Base-by-base conservation (phyloP, 2,797 vertebrate genomes). In the Neolamprologus multifasciatus region DNA sequence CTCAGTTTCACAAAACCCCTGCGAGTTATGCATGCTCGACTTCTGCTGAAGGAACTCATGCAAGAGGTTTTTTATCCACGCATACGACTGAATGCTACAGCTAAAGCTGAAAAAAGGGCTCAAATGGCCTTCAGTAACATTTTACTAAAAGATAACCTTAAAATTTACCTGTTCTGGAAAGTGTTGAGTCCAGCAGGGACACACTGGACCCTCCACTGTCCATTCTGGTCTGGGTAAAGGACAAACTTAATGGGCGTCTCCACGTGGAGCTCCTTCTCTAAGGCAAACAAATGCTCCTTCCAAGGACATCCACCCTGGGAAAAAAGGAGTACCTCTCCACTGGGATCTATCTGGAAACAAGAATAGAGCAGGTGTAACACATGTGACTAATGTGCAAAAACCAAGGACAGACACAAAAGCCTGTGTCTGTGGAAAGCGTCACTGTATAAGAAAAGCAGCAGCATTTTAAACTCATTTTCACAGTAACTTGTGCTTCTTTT, bases 161-260 rank as follows among this genome's bases (percentile, higher is more conserved):
- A 45, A 71, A 71, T 11, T 26, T 19, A 99, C 98, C 98, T 97
- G 96, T 98, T 99, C 84, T 98, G 95, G 94, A 98, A 99, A 62
- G 97, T 97, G 93, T 97, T 95, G 38, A 96, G 96, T 1, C 97
- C 97, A 4, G 89, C 92, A 0, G 98, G 98, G 9, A 99, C 97
- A 87, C 98, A 99, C 94, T 99, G 98, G 33, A 98, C 94, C 67
- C 98, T 96, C 98, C 98, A 99, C 74, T 98, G 97, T 45, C 96
- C 96, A 0, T 93, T 94, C 89, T 96, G 97, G 93, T 99, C 98
- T 0, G 95, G 40, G 86, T 97, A 99, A 55, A 99, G 94, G 78
- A 98, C 93, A 57, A 99, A 97, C 90, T 96, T 96, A 26, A 98
- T 96, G 12, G 96, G 90, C 0, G 77, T 77, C 5, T 97, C 92